Evolutionary conservation across 1,140 invertebrate species (phyloP), one percentile per base, ranked within the genome.

Genomic region (Bombus pyrosoma): DNA sequence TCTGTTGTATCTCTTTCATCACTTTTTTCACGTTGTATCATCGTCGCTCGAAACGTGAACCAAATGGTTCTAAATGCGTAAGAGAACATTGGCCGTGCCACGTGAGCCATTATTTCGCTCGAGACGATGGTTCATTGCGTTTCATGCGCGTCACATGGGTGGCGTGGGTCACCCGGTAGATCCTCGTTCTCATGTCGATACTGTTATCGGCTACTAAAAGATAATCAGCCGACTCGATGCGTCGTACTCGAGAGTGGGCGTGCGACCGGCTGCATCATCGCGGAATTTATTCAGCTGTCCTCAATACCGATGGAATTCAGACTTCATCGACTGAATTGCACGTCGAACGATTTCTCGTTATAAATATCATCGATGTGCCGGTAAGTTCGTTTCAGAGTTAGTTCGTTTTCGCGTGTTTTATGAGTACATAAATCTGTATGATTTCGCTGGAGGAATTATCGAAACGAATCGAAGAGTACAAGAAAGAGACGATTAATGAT

Each of bases 151-250:
- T 81, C 59, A 68, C 53, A 62, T 43, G 39, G 53, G 37, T 64
- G 83, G 72, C 86, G 86, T 88, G 87, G 83, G 83, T 82, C 88
- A 89, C 88, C 88, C 88, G 83, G 78, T 89, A 89, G 83, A 85
- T 86, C 57, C 57, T 5, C 71, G 75, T 89, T 86, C 83, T 89
- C 79, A 89, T 89, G 79, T 83, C 87, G 88, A 89, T 89, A 88
- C 83, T 81, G 83, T 89, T 89, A 86, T 89, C 88, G 80, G 77
- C 87, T 86, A 66, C 64, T 86, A 81, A 81, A 89, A 88, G 88
- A 89, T 89, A 89, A 89, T 89, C 77, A 64, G 43, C 84, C 75
- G 43, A 79, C 66, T 75, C 78, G 87, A 72, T 47, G 76, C 80
- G 85, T 71, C 37, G 34, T 53, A 66, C 43, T 64, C 79, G 72